phyloP scores from a whole-genome alignment of 2,888 invertebrate species.

The Ligdia adustata region DNA sequence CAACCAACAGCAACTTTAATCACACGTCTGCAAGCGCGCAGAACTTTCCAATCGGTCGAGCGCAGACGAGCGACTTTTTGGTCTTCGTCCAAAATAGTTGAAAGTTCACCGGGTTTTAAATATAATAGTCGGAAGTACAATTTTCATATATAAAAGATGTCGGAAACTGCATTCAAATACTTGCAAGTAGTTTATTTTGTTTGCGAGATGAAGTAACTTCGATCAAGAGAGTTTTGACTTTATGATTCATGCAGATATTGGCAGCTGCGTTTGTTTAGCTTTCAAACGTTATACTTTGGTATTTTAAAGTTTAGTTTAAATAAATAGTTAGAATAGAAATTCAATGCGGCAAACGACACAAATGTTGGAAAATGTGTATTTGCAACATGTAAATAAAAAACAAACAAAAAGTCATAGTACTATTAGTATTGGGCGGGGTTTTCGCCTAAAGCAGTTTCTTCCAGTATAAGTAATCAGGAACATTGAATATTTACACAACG shows the following conservation, averaged over 20 bases:
- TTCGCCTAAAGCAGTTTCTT: too few species aligned
- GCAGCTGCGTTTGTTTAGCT: background rate
- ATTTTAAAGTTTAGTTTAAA: too few species aligned
- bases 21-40: background rate
- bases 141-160: slow-evolving; percentile 36
- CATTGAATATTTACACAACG: too few species aligned
- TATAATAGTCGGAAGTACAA: slow-evolving; percentile 44
- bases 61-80: slow-evolving; percentile 28
- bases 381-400: too few species aligned
- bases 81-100: slow-evolving; percentile 44
- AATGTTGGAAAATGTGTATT: too few species aligned
- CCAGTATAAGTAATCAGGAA: too few species aligned
- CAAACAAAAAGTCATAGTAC: too few species aligned
- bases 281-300: background rate
- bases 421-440: too few species aligned
- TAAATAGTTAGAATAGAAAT: too few species aligned
- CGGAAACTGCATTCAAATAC: slow-evolving; percentile 40
- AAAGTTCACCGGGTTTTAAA: slow-evolving; percentile 36
- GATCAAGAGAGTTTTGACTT: slow-evolving; percentile 17
- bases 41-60: background rate
- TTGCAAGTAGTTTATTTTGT: slow-evolving; percentile 23
- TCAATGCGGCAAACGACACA: too few species aligned
- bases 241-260: slow-evolving; percentile 6
- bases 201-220: slow-evolving; percentile 19
- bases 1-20: background rate